Evolutionary conservation across 2,113 vertebrate species (phyloP).

Genomic region (Scortum barcoo): DNA sequence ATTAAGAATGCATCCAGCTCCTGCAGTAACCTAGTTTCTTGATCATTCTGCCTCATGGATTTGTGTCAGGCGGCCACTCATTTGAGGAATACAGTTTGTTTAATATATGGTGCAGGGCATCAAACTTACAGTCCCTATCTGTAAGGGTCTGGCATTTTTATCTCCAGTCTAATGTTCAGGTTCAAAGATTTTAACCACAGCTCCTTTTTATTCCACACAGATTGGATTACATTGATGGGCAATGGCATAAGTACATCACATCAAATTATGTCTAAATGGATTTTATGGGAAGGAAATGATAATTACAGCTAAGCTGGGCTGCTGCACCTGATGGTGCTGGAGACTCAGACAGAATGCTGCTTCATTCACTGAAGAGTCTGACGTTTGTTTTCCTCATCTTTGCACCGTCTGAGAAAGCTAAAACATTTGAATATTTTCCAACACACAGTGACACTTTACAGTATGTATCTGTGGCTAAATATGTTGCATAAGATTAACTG

Average conservation of each 20-base stretch:
- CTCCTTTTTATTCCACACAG: slow-evolving; percentile 17
- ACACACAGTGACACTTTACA: neutral
- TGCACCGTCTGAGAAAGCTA: neutral
- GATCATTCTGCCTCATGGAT: slow-evolving; percentile 41
- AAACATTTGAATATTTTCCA: neutral
- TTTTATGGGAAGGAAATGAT: slow-evolving; percentile 6
- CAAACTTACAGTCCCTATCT: neutral
- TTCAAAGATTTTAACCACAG: slow-evolving; percentile 29
- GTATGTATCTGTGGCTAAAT: neutral
- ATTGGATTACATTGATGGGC: neutral
- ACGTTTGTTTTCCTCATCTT: neutral
- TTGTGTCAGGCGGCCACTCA: slow-evolving; percentile 53
- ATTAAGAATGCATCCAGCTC: slow-evolving; percentile 35
- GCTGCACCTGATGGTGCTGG: slow-evolving; percentile 3
- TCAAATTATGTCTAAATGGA: slow-evolving; percentile 16
- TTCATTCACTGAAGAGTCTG: neutral
- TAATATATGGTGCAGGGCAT: slow-evolving; percentile 15
- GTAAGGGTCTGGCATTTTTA: slow-evolving; percentile 12
- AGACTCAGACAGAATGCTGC: neutral
- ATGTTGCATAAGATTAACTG: neutral
- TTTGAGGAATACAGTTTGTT: slow-evolving; percentile 38
- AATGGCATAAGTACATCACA: neutral
- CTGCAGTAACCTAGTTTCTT: slow-evolving; percentile 30
- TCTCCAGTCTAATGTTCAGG: slow-evolving; percentile 31
- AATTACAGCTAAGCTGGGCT: slow-evolving; percentile 10